phyloP scores from a whole-genome alignment of 1,140 invertebrate species.

The Matsumurasca onukii region DNA sequence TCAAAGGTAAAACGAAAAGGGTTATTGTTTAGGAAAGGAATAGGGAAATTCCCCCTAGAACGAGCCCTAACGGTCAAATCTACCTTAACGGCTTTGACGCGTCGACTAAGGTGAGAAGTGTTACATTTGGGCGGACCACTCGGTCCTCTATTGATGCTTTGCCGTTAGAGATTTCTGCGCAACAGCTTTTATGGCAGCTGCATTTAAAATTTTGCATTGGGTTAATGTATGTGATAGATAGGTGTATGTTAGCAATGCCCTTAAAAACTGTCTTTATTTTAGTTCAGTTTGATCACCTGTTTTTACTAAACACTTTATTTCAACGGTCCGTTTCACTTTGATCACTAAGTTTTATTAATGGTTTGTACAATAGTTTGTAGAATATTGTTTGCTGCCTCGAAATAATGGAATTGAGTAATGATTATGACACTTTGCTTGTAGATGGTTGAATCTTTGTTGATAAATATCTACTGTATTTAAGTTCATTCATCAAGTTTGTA shows the following conservation, averaged over 20 bases:
- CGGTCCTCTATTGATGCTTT: constrained; percentile 18
- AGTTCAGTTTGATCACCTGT: constrained; percentile 7
- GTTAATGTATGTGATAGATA: constrained; percentile 38
- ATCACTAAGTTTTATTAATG: background rate
- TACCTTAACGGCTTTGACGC: constrained; percentile 18
- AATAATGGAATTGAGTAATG: background rate
- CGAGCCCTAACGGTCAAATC: constrained; percentile 13
- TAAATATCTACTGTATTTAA: no score
- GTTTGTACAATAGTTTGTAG: constrained; percentile 8
- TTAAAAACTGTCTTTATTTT: constrained; percentile 10
- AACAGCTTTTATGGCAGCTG: constrained; percentile 28
- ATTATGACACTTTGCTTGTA: constrained; percentile 7
- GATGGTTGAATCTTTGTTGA: no score
- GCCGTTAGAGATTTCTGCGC: constrained; percentile 17
- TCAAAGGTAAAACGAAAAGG: constrained; percentile 7
- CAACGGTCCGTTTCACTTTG: background rate
- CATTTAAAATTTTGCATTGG: constrained; percentile 44
- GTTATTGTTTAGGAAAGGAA: constrained; percentile 28
- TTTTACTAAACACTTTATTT: background rate
- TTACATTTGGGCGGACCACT: background rate
- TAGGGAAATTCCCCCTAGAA: constrained; percentile 1
- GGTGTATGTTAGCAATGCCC: constrained; percentile 14
- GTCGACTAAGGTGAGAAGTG: constrained; percentile 7
- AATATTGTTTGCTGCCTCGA: background rate
- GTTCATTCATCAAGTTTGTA: no score